These are phyloP conservation scores for Agrilus planipennis DNA, from an alignment of 1,140 invertebrate genomes.

Conservation along the genomic window DNA sequence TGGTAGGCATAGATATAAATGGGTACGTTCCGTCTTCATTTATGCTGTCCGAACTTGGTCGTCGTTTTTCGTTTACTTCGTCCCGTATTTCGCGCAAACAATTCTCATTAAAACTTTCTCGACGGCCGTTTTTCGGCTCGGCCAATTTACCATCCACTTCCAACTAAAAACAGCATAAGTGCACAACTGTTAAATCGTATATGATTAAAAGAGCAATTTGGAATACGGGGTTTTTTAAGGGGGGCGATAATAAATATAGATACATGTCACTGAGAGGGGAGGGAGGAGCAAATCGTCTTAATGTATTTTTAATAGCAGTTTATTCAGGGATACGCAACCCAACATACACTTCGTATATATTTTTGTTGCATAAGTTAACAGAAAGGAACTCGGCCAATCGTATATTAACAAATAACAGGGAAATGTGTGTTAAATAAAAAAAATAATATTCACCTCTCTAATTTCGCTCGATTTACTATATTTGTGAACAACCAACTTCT, in stretches of 20 bases:
- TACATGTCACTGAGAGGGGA: too few relatives aligned
- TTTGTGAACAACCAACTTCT: conserved; percentile 18
- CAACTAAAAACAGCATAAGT: neutral
- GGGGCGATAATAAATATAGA: too few relatives aligned
- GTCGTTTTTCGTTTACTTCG: conserved; percentile 19
- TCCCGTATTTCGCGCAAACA: conserved; percentile 19
- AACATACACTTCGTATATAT: too few relatives aligned
- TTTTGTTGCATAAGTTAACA: too few relatives aligned
- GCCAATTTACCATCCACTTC: conserved; percentile 5
- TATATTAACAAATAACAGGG: too few relatives aligned
- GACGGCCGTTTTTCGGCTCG: conserved; percentile 18
- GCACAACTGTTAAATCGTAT: neutral
- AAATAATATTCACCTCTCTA: too few relatives aligned
- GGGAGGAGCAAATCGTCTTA: too few relatives aligned
- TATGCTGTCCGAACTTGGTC: conserved; percentile 23
- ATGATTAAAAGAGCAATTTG: neutral
- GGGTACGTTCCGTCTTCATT: conserved; percentile 38
- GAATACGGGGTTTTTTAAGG: too few relatives aligned
- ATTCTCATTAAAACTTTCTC: conserved; percentile 33
- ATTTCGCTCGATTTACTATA: conserved; percentile 9
- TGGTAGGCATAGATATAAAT: conserved; percentile 46
- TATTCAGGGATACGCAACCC: too few relatives aligned
- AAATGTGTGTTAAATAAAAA: too few relatives aligned
- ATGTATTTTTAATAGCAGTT: too few relatives aligned
- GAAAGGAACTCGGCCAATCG: too few relatives aligned